Percentiles rank a stretch among this genome's conserved stretches.
Conservation (phyloP, 2,797 vertebrate genomes). For the Manis crassicaudata region DNA sequence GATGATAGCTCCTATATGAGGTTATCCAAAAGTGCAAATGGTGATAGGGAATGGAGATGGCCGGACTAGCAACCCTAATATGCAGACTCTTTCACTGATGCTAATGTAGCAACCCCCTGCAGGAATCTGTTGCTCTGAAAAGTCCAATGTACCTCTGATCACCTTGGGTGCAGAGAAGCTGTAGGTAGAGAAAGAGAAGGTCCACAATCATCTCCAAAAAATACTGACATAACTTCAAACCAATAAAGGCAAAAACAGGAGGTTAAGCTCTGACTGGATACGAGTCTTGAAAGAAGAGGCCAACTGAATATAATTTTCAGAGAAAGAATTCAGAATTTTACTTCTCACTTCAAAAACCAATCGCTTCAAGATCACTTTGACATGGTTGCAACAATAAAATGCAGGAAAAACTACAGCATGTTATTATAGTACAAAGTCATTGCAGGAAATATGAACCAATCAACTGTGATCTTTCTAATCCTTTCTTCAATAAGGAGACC, state of each 20-base stretch:
- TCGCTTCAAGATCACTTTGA: background rate
- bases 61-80: rapidly evolving
- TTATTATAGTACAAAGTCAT: background rate
- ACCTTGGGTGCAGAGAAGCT: background rate
- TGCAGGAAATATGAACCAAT: background rate
- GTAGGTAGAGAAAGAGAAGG: background rate
- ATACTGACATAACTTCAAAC: background rate
- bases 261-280: background rate
- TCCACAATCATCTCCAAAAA: background rate
- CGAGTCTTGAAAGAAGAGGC: background rate
- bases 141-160: background rate
- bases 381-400: background rate
- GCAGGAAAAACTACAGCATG: background rate
- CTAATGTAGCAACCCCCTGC: background rate
- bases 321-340: background rate
- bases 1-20: background rate
- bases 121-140: background rate
- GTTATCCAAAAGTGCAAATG: background rate
- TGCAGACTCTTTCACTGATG: background rate
- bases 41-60: background rate
- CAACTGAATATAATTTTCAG: background rate
- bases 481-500: background rate
- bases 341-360: background rate
- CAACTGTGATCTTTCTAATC: background rate
- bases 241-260: background rate